These are phyloP conservation scores for Onychomys torridus DNA, from an alignment of 2,797 vertebrate genomes.

Conservation along the genomic window DNA sequence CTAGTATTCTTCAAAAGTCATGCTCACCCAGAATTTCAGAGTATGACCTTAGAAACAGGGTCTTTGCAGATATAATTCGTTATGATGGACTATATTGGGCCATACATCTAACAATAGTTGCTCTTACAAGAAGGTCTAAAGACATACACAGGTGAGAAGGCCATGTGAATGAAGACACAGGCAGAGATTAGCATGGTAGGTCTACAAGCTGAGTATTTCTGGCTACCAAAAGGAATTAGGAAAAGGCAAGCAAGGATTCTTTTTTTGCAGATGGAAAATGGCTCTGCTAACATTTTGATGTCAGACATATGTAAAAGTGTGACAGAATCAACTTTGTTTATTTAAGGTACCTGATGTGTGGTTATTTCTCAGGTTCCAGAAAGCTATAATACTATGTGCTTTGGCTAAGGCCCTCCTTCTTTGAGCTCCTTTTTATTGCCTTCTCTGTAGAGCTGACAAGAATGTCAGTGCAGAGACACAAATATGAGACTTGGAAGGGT, in stretches of 20 bases:
- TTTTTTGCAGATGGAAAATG: not conserved
- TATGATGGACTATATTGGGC: not conserved
- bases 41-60: not conserved
- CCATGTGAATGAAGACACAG: not conserved
- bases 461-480: not conserved
- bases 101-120: not conserved
- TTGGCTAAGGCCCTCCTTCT: not conserved
- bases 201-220: not conserved
- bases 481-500: no score
- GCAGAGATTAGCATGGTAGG: not conserved
- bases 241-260: not conserved
- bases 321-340: not conserved
- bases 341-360: not conserved
- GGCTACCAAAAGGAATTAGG: not conserved
- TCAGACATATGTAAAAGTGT: not conserved
- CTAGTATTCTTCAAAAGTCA: not conserved
- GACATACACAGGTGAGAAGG: not conserved
- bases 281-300: not conserved
- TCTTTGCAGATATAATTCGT: not conserved
- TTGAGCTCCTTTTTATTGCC: not conserved
- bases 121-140: not conserved
- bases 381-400: not conserved
- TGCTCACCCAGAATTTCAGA: not conserved
- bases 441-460: not conserved
- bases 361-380: not conserved